Conservation (phyloP, 2,797 vertebrate genomes). For the Dendrocincla fuliginosa region DNA sequence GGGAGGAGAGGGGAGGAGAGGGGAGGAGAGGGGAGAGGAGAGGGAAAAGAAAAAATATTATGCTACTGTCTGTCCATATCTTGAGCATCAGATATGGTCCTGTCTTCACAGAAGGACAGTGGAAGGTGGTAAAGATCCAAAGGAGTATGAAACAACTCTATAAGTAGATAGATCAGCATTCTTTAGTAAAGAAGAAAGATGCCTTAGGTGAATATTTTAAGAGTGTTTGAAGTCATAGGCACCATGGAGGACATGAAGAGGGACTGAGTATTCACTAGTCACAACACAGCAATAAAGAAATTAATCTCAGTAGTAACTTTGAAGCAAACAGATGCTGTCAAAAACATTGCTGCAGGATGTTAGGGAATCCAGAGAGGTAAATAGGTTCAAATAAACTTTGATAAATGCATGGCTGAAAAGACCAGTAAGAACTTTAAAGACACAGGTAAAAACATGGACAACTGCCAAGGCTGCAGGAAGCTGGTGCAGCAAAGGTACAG, state of each 20-base stretch:
- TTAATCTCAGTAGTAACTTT: background rate
- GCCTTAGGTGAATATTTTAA: background rate
- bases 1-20: too few species aligned
- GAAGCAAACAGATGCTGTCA: background rate
- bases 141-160: background rate
- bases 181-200: background rate
- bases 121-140: background rate
- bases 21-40: too few species aligned
- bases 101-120: background rate
- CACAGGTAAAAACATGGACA: background rate
- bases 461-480: background rate
- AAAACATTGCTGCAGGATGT: background rate
- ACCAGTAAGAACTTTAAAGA: background rate
- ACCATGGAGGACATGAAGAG: background rate
- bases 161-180: background rate
- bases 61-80: background rate
- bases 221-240: background rate
- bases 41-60: background rate
- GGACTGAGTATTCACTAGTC: background rate
- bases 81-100: accelerated
- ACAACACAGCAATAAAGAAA: background rate
- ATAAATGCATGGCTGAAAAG: background rate
- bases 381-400: background rate
- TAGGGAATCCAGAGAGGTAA: background rate
- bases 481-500: background rate